Evolutionary conservation across 2,888 invertebrate species (phyloP), one percentile per base, ranked within the genome.

Genomic region (Brachyptera putata): DNA sequence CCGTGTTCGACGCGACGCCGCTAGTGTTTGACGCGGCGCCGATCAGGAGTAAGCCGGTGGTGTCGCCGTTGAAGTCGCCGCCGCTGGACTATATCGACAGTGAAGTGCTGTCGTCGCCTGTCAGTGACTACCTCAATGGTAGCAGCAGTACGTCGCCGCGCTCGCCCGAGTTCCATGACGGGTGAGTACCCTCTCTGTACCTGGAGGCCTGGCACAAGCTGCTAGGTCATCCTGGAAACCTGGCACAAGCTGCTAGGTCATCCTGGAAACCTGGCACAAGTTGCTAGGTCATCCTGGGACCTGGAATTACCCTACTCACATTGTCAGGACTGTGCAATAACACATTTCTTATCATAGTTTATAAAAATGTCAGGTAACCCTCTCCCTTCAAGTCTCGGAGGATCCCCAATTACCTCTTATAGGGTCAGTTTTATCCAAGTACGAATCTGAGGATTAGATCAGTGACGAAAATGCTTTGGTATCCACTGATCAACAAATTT

Each of bases 91-190:
- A 58, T 36, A 63, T 57, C n/a, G 61, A 63, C 58, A 56, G 56
- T 18, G 61, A 58, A 36, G 21, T 58, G 11, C 39, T 21, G 24
- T 30, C 57, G 11, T 58, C 58, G 14, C 62, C 62, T 16, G 50
- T 56, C 5, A 48, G 70, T 68, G 63, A 68, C 67, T 50, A 67
- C 67, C 48, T 68, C 69, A 48, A 71, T 70, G 71, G 24, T 57
- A 64, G 61, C 62, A 66, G 63, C 48, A 63, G 64, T 24, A 63
- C 67, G 39, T 61, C 69, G 26, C 71, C 73, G 13, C 72, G 74
- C 58, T 75, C 76, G 43, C 76, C 77, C 13, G 77, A 77, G 61
- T 77, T 76, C 68, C 76, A 76, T 66, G 79, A 78, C 69, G 74
- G 74, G 78, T 79, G 70, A 77, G 77, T 77, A n/a, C 36, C 14